phyloP scores from a whole-genome alignment of 2,113 vertebrate genomes.

The Platycercus adscitus region DNA sequence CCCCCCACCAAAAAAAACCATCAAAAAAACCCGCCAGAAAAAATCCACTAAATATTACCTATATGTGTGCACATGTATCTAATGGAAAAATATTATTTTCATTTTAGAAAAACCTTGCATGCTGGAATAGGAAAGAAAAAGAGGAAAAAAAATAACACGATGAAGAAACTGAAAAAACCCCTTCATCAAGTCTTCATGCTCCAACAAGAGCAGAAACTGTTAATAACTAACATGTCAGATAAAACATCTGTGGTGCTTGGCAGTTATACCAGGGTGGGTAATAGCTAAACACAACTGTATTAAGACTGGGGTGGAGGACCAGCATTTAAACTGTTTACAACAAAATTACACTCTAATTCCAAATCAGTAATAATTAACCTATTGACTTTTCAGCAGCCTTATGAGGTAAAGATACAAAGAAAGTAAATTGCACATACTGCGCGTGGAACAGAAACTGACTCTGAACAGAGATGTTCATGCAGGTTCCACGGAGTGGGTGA shows the following conservation, averaged over 20 bases:
- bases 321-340: conserved; percentile 19
- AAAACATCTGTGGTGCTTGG: neutral
- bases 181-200: neutral
- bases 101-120: neutral
- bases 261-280: neutral
- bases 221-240: conserved; percentile 3
- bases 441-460: neutral
- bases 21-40: too few species aligned
- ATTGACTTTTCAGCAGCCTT: neutral
- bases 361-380: conserved; percentile 1
- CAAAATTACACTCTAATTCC: conserved; percentile 6
- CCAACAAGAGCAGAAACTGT: conserved; percentile 15
- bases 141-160: neutral
- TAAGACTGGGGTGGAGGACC: neutral
- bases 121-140: neutral
- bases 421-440: neutral
- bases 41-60: neutral
- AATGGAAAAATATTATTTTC: neutral
- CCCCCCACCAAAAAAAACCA: too few species aligned
- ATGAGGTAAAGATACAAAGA: neutral
- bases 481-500: neutral
- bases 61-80: neutral
- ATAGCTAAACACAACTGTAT: neutral
- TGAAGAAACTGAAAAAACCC: neutral
- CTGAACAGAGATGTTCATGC: neutral